Conservation (phyloP, 2,888 invertebrate genomes). For the Zele albiditarsus region DNA sequence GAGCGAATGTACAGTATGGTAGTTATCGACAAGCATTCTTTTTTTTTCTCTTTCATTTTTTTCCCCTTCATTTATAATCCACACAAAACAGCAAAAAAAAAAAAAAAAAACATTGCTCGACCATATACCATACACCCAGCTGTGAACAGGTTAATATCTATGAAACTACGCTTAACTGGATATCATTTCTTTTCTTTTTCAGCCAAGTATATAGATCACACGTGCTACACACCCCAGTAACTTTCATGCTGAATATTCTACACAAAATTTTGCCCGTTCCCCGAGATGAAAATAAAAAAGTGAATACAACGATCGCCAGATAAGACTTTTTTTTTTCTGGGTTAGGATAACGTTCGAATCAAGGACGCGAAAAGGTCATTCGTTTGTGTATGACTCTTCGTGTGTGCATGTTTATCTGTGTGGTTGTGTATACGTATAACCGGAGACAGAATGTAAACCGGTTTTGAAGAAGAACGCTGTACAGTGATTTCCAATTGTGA, state of each 20-base stretch:
- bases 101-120: constrained; percentile 3
- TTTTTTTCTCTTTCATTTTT: not conserved
- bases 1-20: constrained; percentile 13
- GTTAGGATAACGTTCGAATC: constrained; percentile 9
- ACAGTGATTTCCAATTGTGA: constrained; percentile 53
- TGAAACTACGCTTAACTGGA: constrained; percentile 4
- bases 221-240: constrained; percentile 3
- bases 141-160: constrained; percentile 32
- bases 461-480: constrained; percentile 41
- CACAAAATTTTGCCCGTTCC: not conserved
- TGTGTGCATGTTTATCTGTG: not conserved
- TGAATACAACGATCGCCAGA: not conserved
- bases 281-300: not conserved
- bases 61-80: not conserved
- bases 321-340: constrained; percentile 13
- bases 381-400: not conserved
- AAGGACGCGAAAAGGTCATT: constrained; percentile 26
- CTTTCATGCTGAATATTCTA: not conserved
- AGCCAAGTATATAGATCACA: not conserved
- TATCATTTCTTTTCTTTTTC: not conserved
- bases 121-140: constrained; percentile 15
- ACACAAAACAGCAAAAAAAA: not conserved
- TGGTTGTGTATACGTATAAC: not conserved
- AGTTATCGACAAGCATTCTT: constrained; percentile 34
- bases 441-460: constrained; percentile 42